Conservation (phyloP, 2,113 vertebrate species). For the Urocitellus parryii region DNA sequence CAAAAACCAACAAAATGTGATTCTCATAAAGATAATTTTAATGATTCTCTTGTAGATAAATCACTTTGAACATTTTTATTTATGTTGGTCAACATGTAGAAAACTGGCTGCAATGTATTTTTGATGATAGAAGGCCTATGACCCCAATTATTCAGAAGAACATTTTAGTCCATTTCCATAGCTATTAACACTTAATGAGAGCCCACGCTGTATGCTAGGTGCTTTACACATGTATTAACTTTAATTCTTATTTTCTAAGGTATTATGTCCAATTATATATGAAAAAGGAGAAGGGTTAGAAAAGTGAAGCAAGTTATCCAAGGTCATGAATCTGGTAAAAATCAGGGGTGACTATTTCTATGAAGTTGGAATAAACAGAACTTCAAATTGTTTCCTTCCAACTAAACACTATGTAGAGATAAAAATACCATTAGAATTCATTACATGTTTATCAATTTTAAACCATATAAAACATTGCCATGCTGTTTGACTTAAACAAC, state of each 20-base stretch:
- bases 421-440: not conserved
- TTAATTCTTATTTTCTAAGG: conserved; percentile 48
- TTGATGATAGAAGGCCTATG: conserved; percentile 40
- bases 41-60: not conserved
- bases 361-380: not conserved
- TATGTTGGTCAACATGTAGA: not conserved
- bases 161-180: conserved; percentile 52
- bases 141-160: conserved; percentile 63
- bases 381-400: not conserved
- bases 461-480: not conserved
- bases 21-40: conserved; percentile 19
- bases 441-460: not conserved
- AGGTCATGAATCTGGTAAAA: conserved; percentile 5
- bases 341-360: not conserved
- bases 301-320: not conserved
- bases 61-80: conserved; percentile 1
- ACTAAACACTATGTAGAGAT: not conserved
- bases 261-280: conserved; percentile 43
- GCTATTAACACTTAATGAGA: conserved; percentile 65
- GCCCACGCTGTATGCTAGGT: not conserved
- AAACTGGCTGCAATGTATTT: conserved; percentile 33
- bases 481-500: not conserved
- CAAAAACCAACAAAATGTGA: not conserved
- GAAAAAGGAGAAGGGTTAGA: conserved; percentile 23
- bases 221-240: conserved; percentile 29